phyloP scores from a whole-genome alignment of 2,888 invertebrate species.

The Lepidonotus clava region DNA sequence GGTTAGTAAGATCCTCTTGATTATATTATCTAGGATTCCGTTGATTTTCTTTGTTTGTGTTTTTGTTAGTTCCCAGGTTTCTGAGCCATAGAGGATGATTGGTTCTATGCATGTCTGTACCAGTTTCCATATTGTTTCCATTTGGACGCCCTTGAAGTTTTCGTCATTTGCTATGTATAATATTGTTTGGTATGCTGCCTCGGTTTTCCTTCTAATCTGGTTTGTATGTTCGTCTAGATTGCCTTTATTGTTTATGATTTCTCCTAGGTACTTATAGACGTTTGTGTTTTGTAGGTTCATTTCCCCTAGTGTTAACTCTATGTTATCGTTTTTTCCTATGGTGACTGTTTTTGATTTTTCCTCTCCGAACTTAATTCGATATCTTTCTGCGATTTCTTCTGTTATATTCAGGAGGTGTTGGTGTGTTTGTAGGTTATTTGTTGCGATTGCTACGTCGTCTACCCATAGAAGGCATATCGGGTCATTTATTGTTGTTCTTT shows the following conservation, averaged over 20 bases:
- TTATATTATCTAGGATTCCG: neutral
- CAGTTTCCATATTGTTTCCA: constrained; percentile 32
- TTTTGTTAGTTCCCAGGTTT: neutral
- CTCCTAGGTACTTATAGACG: constrained; percentile 3
- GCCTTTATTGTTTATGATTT: neutral
- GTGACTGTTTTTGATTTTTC: constrained; percentile 1
- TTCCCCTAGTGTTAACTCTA: neutral
- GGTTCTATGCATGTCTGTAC: neutral
- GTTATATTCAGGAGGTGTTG: neutral
- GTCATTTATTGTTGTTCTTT: neutral
- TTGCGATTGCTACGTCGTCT: neutral
- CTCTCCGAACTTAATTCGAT: constrained; percentile 2
- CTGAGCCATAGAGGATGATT: constrained; percentile 4
- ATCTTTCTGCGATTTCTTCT: neutral
- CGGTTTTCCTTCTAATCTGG: neutral
- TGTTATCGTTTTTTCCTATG: neutral
- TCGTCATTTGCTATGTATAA: neutral
- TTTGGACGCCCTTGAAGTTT: constrained; percentile 7
- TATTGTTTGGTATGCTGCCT: neutral
- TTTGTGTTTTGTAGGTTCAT: neutral
- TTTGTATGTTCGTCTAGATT: neutral
- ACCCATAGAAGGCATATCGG: constrained; percentile 28
- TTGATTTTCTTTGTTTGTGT: neutral
- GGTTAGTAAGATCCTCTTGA: neutral
- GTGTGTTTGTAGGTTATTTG: neutral